Percentiles rank a stretch among this genome's conserved stretches.
Conservation (phyloP, 2,797 vertebrate species). For the Florisuga fusca region DNA sequence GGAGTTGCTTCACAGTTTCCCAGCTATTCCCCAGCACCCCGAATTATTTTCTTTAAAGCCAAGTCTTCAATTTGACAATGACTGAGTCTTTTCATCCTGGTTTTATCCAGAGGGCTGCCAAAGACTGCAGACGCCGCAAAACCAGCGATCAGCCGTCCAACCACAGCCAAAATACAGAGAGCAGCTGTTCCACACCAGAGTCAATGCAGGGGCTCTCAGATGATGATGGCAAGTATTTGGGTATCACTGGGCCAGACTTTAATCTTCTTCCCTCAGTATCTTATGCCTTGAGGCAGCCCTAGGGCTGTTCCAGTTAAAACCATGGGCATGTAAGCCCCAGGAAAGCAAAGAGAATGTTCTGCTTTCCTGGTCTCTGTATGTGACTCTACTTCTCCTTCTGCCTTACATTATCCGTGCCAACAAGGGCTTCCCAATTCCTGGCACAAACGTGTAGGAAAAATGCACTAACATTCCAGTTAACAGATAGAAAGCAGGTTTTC, state of each 20-base stretch:
- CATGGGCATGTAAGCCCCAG: background rate
- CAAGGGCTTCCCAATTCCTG: background rate
- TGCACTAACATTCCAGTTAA: background rate
- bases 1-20: background rate
- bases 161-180: conserved; percentile 95
- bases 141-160: conserved; percentile 93
- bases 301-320: background rate
- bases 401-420: background rate
- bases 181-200: conserved; percentile 94
- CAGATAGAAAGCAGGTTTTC: background rate
- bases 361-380: background rate
- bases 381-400: background rate
- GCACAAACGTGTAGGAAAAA: background rate
- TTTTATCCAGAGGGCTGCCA: conserved; percentile 68
- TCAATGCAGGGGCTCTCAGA: conserved; percentile 93
- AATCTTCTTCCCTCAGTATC: background rate
- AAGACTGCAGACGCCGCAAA: conserved; percentile 87
- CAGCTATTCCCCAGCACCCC: background rate
- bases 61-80: background rate
- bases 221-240: conserved; percentile 84
- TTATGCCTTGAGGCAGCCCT: background rate
- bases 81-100: background rate
- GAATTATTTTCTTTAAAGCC: background rate
- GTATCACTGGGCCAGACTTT: background rate
- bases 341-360: background rate